Evolutionary conservation across 2,113 vertebrate species (phyloP).

Genomic region (Gallinago jamesoni): DNA sequence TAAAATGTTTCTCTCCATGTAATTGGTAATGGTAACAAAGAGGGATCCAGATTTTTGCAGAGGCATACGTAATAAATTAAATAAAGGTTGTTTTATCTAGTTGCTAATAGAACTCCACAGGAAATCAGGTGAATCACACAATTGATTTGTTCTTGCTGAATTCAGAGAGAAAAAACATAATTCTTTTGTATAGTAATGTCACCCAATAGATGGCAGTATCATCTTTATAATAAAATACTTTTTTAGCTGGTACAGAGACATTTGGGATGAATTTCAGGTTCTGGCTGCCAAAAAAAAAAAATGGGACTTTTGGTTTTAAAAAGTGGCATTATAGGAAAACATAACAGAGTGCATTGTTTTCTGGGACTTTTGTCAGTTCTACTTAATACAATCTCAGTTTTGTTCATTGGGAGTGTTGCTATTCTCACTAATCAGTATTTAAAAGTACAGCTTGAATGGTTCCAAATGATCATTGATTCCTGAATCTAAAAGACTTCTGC

Average conservation of each 20-base stretch:
- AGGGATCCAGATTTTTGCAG: neutral
- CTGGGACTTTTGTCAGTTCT: slow-evolving; percentile 21
- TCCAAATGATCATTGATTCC: slow-evolving; percentile 21
- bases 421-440: slow-evolving; percentile 5
- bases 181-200: neutral
- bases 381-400: slow-evolving; percentile 16
- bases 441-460: neutral
- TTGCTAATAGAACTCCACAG: neutral
- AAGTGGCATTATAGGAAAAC: slow-evolving; percentile 9
- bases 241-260: neutral
- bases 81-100: neutral
- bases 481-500: neutral
- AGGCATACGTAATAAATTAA: neutral
- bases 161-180: neutral
- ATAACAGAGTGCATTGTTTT: neutral
- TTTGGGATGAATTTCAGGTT: slow-evolving; percentile 36
- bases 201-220: slow-evolving; percentile 67
- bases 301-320: slow-evolving; percentile 5
- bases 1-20: neutral
- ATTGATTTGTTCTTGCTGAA: neutral
- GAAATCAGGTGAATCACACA: neutral
- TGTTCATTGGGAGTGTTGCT: neutral
- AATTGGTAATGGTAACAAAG: neutral
- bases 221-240: slow-evolving; percentile 35
- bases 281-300: slow-evolving; percentile 19